These are phyloP conservation scores for Zosterops japonicus DNA, from an alignment of 2,113 vertebrate genomes.

Conservation along the genomic window DNA sequence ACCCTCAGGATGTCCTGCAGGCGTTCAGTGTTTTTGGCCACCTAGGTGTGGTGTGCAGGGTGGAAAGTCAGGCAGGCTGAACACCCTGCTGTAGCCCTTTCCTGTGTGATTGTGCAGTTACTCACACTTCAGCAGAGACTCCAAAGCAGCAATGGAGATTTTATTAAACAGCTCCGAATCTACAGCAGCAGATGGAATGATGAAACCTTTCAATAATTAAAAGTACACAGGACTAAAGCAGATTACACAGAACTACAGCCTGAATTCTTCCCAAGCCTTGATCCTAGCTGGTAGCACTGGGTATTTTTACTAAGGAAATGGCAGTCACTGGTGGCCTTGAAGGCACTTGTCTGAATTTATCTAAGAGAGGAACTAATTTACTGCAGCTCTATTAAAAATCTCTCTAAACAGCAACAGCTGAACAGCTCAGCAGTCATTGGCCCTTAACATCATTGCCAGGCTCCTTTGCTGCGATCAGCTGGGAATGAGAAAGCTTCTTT, in stretches of 20 bases:
- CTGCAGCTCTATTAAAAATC: constrained; percentile 17
- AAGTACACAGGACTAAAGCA: background rate
- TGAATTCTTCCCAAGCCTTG: background rate
- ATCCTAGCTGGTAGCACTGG: background rate
- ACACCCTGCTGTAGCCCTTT: background rate
- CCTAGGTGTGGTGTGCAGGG: background rate
- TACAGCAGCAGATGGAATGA: background rate
- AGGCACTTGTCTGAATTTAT: constrained; percentile 35
- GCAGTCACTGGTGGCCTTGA: background rate
- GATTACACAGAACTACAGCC: background rate
- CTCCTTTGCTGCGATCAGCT: background rate
- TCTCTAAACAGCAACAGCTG: background rate
- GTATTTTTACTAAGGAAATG: background rate
- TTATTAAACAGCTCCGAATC: background rate
- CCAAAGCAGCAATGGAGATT: background rate
- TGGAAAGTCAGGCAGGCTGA: background rate
- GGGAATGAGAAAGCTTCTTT: background rate
- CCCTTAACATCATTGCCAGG: background rate
- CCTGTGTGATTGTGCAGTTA: background rate
- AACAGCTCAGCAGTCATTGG: background rate
- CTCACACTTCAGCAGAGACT: background rate
- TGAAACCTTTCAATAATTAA: background rate
- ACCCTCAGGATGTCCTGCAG: background rate
- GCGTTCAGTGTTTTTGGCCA: background rate
- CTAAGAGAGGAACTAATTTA: constrained; percentile 5